phyloP scores from a whole-genome alignment of 1,140 invertebrate genomes.

The Cotesia glomerata region DNA sequence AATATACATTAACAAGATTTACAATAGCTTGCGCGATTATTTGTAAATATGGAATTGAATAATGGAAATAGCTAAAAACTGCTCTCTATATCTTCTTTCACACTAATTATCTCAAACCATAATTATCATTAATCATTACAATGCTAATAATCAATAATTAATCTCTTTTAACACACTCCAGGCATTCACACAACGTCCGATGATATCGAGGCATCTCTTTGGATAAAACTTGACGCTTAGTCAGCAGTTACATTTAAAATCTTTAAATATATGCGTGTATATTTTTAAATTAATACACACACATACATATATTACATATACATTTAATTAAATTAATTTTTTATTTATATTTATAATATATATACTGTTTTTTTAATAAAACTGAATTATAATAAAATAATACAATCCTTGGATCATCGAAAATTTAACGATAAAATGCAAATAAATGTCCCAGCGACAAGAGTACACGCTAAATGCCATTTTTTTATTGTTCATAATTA shows the following conservation, averaged over 20 bases:
- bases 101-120: neutral
- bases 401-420: too few species aligned
- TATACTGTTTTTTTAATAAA: too few species aligned
- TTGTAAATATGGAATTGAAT: slow-evolving; percentile 22
- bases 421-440: too few species aligned
- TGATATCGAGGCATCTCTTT: slow-evolving; percentile 2
- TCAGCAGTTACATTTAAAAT: slow-evolving; percentile 1
- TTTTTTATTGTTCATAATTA: too few species aligned
- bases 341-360: neutral
- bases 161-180: neutral
- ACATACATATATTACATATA: too few species aligned
- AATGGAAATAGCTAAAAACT: neutral
- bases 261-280: neutral
- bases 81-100: neutral
- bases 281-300: too few species aligned
- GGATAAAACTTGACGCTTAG: neutral
- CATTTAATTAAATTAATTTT: too few species aligned
- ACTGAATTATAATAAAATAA: too few species aligned
- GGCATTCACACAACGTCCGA: neutral
- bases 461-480: too few species aligned
- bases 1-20: slow-evolving; percentile 15
- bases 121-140: neutral
- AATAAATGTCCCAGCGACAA: too few species aligned
- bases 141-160: neutral
- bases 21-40: slow-evolving; percentile 11